phyloP scores from a whole-genome alignment of 1,140 invertebrate genomes.

The Danaus melanippus region DNA sequence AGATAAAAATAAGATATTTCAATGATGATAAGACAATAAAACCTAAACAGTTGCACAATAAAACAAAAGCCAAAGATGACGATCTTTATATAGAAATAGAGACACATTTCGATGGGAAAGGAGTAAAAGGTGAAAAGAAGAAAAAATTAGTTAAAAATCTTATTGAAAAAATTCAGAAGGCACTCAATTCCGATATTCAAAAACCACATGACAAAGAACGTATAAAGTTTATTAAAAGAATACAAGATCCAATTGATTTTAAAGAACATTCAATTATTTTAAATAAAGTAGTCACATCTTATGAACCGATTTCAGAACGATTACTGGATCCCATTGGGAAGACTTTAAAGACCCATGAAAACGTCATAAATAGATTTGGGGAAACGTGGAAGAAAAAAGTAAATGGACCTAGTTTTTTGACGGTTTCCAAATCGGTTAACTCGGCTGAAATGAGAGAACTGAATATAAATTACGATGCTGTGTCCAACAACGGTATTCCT shows the following conservation, averaged over 20 bases:
- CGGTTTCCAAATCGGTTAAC: conserved; percentile 39
- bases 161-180: conserved; percentile 56
- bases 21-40: conserved; percentile 18
- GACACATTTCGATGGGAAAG: conserved; percentile 57
- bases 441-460: conserved; percentile 45
- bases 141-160: conserved; percentile 48
- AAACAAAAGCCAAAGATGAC: conserved; percentile 35
- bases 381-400: conserved; percentile 33
- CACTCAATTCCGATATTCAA: conserved; percentile 37
- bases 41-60: conserved; percentile 20
- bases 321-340: conserved; percentile 45
- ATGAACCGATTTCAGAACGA: conserved; percentile 30
- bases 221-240: conserved; percentile 42
- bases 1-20: conserved; percentile 38
- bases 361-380: conserved; percentile 26
- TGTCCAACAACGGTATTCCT: conserved; percentile 38
- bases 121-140: conserved; percentile 47
- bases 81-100: conserved; percentile 62
- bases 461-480: conserved; percentile 38
- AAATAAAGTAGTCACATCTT: conserved; percentile 16
- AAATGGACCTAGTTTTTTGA: conserved; percentile 32
- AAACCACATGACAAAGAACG: conserved; percentile 15
- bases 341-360: conserved; percentile 24
- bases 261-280: conserved; percentile 17
- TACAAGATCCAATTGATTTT: conserved; percentile 43